These are phyloP conservation scores for Zygothrica quintamaculata DNA, from an alignment of 2,888 invertebrate species.

Conservation along the genomic window DNA sequence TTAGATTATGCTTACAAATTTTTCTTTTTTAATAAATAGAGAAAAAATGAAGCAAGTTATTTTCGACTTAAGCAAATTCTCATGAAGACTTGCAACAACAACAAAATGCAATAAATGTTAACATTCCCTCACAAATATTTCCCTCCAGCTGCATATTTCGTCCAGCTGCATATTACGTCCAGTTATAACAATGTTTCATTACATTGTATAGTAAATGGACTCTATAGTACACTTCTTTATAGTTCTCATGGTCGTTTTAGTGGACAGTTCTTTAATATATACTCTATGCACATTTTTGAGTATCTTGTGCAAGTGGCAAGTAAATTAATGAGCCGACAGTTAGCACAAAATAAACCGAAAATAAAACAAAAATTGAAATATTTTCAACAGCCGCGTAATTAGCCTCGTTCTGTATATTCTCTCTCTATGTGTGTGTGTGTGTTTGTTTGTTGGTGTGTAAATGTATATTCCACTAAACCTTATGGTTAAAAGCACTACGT, in stretches of 20 bases:
- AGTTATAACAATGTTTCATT: no score
- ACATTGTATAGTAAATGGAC: no score
- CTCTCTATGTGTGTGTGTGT: background rate
- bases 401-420: conserved; percentile 55
- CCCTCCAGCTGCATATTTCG: no score
- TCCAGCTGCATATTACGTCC: no score
- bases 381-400: conserved; percentile 74
- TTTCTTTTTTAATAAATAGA: no score
- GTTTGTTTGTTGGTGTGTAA: background rate
- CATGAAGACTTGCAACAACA: no score
- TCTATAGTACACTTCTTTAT: background rate
- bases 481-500: conserved; percentile 52
- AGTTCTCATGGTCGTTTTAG: conserved; percentile 16
- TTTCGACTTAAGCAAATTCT: no score
- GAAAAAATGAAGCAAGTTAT: no score
- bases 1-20: no score
- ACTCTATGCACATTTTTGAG: conserved; percentile 34
- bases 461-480: background rate
- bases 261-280: conserved; percentile 34
- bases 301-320: conserved; percentile 35
- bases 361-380: conserved; percentile 55
- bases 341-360: conserved; percentile 32
- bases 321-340: conserved; percentile 76
- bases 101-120: no score
- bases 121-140: no score